Base-by-base conservation (phyloP, 64 coral and sea anemone species). In the Actinia equina region DNA sequence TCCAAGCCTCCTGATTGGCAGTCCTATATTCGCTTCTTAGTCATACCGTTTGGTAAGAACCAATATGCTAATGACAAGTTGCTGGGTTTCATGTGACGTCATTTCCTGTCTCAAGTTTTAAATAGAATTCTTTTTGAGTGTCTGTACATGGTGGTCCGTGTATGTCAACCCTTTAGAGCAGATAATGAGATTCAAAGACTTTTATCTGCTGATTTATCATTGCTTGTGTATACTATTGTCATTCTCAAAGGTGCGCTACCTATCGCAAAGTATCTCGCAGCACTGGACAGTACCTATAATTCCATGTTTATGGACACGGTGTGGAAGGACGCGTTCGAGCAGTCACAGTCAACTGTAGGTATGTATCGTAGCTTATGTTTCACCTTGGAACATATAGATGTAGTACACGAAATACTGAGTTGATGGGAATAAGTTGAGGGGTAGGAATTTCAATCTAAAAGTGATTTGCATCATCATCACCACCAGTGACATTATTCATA, bases 1-100 rank as follows among this genome's bases (percentile, higher is more conserved):
- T 95, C 93, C 11, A 98, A 98, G 62, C 96, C 96, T 67, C 83
- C 93, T 56, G 94, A 96, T 57, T 98, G 96, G 96, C 96, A 98
- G 86, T 94, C 82, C 17, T 98, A 95, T 46, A 74, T 98, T 70
- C 87, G 93, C 42, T 95, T 98, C 90, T 91, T 98, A 41, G 77
- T 98, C 46, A 90, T 98, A 83, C 96, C 96, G 1, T 81, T 98
- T 1, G 96, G 96, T 98, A 83, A 91, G 96, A 85, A 78, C 62
- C n/a, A 65, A 30, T 74, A 14, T 27, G 69, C 26, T 13, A 23
- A n/a, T 20, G 26, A 69, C n/a, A 14, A 16, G 0, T 18, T 60
- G 10, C 46, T 49, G 46, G 46, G 46, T 49, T 49, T 49, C 4
- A 8, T 49, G 4, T 49, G 46, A 49, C 46, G 46, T 6, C 7